A percentile compares a stretch with the other conserved stretches of the same genome.
These are phyloP conservation scores for Rhaphigaster nebulosa DNA, from an alignment of 2,888 invertebrate genomes.

Conservation along the genomic window DNA sequence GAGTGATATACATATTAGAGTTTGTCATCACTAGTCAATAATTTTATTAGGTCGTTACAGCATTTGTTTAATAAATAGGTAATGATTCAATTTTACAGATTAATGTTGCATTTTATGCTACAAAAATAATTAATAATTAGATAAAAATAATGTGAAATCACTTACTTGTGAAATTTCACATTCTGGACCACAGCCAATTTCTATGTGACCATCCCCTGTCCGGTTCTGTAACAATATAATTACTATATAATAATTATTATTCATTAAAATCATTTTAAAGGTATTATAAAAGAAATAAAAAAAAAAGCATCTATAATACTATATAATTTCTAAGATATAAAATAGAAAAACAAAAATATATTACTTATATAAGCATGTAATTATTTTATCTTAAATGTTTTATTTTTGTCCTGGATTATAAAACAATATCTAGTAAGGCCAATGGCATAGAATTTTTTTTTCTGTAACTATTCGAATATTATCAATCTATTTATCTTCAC, in stretches of 20 bases:
- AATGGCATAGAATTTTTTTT: too few species aligned
- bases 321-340: too few species aligned
- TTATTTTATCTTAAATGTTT: neutral
- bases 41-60: too few species aligned
- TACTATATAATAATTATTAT: neutral
- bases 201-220: conserved; percentile 77
- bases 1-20: too few species aligned
- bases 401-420: neutral
- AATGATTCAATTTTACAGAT: too few species aligned
- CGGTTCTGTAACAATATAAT: conserved; percentile 74
- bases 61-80: too few species aligned
- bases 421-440: neutral
- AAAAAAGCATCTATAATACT: neutral
- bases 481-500: too few species aligned
- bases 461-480: too few species aligned
- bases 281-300: neutral
- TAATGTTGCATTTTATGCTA: too few species aligned
- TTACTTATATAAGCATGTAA: neutral
- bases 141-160: conserved; percentile 50
- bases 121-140: too few species aligned
- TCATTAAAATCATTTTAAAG: neutral
- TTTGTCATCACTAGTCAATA: too few species aligned
- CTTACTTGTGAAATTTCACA: conserved; percentile 82
- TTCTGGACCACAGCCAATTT: conserved; percentile 78
- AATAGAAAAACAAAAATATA: neutral